Evolutionary conservation across 2,113 vertebrate genomes (phyloP).

Genomic region (Delphinus delphis): DNA sequence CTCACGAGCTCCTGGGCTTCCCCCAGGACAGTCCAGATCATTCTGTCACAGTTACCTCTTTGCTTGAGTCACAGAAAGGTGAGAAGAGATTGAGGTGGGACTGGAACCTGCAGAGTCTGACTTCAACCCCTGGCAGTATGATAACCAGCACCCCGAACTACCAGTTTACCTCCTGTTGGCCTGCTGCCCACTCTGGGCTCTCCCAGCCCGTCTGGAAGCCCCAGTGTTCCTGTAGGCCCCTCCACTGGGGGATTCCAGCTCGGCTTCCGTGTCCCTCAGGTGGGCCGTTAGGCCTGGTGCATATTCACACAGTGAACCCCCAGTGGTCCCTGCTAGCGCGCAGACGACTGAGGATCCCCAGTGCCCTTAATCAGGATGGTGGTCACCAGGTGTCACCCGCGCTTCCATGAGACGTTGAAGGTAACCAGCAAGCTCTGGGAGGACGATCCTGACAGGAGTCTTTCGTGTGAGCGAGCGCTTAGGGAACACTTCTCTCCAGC

Average conservation of each 20-base stretch:
- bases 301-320: not conserved
- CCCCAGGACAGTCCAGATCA: fast-evolving
- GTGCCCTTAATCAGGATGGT: not conserved
- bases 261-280: fast-evolving
- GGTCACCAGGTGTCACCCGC: not conserved
- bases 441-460: not conserved
- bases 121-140: not conserved
- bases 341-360: not conserved
- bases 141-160: fast-evolving
- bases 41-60: not conserved
- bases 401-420: not conserved
- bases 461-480: not conserved
- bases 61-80: not conserved
- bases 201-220: not conserved
- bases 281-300: fast-evolving
- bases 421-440: not conserved
- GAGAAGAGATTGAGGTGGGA: not conserved
- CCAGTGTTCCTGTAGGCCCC: not conserved
- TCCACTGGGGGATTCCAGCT: not conserved
- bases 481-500: not conserved
- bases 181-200: fast-evolving
- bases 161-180: fast-evolving
- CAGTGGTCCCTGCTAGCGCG: not conserved
- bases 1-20: fast-evolving
- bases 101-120: not conserved